Evolutionary conservation across 2,113 vertebrate genomes (phyloP).

Genomic region (Ibidorhyncha struthersii): DNA sequence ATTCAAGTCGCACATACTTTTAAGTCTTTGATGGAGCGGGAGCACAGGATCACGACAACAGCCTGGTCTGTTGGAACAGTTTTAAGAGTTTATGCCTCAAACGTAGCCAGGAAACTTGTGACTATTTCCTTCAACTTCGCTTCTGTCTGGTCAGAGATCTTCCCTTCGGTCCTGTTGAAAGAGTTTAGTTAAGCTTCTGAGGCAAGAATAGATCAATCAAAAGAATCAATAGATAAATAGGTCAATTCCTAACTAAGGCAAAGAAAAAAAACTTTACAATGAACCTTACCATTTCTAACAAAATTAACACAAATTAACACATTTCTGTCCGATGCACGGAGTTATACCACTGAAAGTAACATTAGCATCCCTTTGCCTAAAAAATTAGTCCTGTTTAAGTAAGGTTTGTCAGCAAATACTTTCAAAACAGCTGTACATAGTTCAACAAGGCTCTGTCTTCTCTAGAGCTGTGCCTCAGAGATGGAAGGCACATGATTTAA

Average conservation of each 20-base stretch:
- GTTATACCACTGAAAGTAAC: accelerated
- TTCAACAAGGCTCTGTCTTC: background rate
- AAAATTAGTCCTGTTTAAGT: too few relatives aligned
- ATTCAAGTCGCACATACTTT: conserved; percentile 75
- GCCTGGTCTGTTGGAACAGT: conserved; percentile 19
- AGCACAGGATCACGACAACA: conserved; percentile 60
- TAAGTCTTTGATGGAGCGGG: conserved; percentile 63
- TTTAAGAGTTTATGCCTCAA: conserved; percentile 81
- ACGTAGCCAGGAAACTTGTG: conserved; percentile 91
- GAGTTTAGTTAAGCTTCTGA: background rate
- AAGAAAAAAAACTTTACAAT: background rate
- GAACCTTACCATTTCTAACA: background rate
- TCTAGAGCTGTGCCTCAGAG: background rate
- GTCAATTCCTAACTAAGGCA: accelerated
- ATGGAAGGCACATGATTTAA: accelerated
- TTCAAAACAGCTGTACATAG: accelerated
- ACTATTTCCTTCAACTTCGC: conserved; percentile 93
- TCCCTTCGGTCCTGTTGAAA: conserved; percentile 85
- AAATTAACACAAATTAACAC: background rate
- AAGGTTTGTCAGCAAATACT: too few relatives aligned
- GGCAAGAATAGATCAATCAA: accelerated
- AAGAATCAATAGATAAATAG: too few relatives aligned
- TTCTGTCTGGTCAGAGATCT: conserved; percentile 91
- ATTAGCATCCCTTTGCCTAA: accelerated
- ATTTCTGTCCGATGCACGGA: background rate